Percentiles rank a stretch among this genome's conserved stretches.
These are phyloP conservation scores for Allobates femoralis DNA, from an alignment of 2,797 vertebrate genomes.

Conservation along the genomic window DNA sequence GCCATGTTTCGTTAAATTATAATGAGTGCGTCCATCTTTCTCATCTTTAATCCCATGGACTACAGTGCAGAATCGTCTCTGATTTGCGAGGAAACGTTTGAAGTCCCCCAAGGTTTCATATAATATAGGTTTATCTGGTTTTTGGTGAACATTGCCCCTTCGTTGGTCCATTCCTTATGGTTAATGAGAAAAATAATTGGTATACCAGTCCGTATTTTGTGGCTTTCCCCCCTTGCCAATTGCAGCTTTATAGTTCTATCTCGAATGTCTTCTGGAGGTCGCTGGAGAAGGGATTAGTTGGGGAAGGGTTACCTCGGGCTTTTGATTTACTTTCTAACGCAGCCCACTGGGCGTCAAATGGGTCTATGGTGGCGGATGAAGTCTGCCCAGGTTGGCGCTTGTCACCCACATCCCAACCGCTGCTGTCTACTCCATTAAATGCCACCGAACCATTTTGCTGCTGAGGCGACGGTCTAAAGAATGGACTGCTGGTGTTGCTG, in stretches of 20 bases:
- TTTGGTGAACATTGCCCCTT: slow-evolving; percentile 20
- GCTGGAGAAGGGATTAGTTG: slow-evolving; percentile 97
- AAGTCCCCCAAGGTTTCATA: background rate
- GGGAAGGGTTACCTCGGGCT: slow-evolving; percentile 91
- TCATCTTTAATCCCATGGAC: slow-evolving; percentile 14
- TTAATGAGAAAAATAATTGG: slow-evolving; percentile 50
- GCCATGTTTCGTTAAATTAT: slow-evolving; percentile 20
- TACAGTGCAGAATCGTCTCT: slow-evolving; percentile 37
- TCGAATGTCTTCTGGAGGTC: slow-evolving; percentile 99
- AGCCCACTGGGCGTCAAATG: slow-evolving; percentile 97
- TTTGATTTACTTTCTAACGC: slow-evolving; percentile 90
- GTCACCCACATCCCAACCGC: slow-evolving; percentile 74
- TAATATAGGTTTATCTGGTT: background rate
- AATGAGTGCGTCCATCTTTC: background rate
- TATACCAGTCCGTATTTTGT: background rate
- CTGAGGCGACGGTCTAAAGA: slow-evolving; percentile 78
- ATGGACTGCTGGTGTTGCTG: slow-evolving; percentile 74
- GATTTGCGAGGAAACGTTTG: slow-evolving; percentile 23
- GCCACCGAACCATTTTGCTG: slow-evolving; percentile 82
- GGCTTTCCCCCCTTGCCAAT: background rate
- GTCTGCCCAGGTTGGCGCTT: slow-evolving; percentile 69
- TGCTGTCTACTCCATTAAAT: slow-evolving; percentile 75
- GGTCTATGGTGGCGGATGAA: slow-evolving; percentile 79
- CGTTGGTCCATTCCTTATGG: slow-evolving; percentile 30
- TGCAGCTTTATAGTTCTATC: slow-evolving; percentile 88